Percentiles rank a stretch among this genome's conserved stretches.
These are phyloP conservation scores for Natrix natrix DNA, from an alignment of 2,797 vertebrate species.

Conservation along the genomic window DNA sequence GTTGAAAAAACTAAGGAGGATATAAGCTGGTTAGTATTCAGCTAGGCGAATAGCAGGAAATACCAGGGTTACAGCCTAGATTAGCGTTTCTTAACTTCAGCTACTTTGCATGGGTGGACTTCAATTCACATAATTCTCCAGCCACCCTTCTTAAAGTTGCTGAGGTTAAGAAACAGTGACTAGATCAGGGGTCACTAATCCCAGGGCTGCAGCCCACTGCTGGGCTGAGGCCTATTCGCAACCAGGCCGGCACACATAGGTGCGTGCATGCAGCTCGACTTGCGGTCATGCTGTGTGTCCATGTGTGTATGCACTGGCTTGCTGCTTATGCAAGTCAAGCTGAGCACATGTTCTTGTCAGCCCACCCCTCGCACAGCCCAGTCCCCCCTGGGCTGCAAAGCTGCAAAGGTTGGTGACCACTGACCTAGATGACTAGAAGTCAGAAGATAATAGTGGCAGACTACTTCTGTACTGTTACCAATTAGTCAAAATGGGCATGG, in stretches of 20 bases:
- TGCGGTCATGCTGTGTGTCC: neutral
- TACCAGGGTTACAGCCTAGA: neutral
- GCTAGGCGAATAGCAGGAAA: neutral
- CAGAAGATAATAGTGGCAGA: neutral
- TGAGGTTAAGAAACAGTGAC: neutral
- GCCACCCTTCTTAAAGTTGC: neutral
- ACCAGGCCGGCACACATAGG: neutral
- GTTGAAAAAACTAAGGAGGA: neutral
- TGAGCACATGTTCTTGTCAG: accelerated
- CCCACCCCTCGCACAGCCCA: neutral
- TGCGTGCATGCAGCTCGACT: neutral
- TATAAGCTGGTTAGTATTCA: neutral
- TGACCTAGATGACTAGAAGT: neutral
- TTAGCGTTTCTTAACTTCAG: neutral
- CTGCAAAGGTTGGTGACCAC: neutral
- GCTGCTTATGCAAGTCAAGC: neutral
- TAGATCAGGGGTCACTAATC: neutral
- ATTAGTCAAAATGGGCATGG: neutral
- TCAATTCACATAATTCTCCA: neutral
- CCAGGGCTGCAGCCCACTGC: neutral
- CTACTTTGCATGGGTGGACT: neutral
- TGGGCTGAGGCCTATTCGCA: neutral
- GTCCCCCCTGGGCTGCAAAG: accelerated
- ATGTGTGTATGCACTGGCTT: no score
- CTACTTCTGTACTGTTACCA: neutral